Base-by-base conservation (phyloP, 2,113 vertebrate genomes). In the Pteruthius melanotis region DNA sequence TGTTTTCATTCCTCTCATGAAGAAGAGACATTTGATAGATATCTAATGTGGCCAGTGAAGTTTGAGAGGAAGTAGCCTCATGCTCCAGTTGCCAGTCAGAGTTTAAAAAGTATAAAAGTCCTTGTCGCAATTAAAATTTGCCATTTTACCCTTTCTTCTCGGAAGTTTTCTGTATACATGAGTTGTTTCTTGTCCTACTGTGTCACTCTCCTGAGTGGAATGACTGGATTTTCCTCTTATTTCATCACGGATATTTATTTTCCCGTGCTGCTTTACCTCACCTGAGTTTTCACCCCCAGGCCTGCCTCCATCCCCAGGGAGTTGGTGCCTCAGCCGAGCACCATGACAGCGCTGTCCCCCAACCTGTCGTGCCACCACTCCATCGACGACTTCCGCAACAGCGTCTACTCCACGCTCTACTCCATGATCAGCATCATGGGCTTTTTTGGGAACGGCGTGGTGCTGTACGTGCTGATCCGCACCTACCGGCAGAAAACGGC, bases 351-450 rank as follows among this genome's bases (percentile, higher is more conserved):
- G 5, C 81, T 6, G 42, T 61, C 89, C 20, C 13, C 44, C 28
- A 97, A 95, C 91, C 26, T 76, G 14, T 93, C 44, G 0, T 98
- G 98, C 96, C 93, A 74, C 1, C 88, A 82, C 60, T 94, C 97
- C 63, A 99, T 99, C 6, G 99, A 99, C 6, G 98, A 99, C 56
- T 99, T 99, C 97, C 98, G 99, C 13, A 99, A 99, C 97, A 96
- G 98, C 81, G 98, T 99, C 23, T 99, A 99, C 95, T 98, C 99
- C 77, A 98, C 98, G 0, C 85, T 98, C 50, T 99, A 99, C 96
- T 99, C 98, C 69, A 95, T 99, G 95, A 99, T 99, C 94, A 98
- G 98, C 1, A 89, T 99, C 11, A 53, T 98, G 27, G 99, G 99
- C 40, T 98, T 99, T 7, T 94, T 98, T 4, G 99, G 99, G 37